Evolutionary conservation across 2,888 invertebrate genomes (phyloP), one percentile per base, ranked within the genome.

Genomic region (Pelosia muscerda): DNA sequence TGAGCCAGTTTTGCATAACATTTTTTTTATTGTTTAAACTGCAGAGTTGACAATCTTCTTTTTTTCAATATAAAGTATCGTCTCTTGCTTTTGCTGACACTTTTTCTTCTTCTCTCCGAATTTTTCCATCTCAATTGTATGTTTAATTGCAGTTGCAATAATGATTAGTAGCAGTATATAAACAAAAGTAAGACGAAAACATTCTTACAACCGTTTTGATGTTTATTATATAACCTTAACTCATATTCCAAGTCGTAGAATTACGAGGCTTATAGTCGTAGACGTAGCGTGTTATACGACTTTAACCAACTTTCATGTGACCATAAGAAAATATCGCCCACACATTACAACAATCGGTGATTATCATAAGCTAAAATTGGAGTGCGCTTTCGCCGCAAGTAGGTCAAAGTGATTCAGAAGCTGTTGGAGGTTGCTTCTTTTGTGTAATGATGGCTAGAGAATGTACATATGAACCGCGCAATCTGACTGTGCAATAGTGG

Each of bases 351-450:
- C 34, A 61, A 15, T 28, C n/a, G 5, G 60, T 56, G 62, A 28
- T 58, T 34, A 25, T 23, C 11, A 62, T 73, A 65, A 25, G 42
- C 49, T 5, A 69, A 57, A 74, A 71, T 77, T 63, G 66, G 57
- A 75, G 55, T 65, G 26, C 54, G 49, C 34, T 9, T 1, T 38
- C 59, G 25, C 58, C 42, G 49, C 25, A 69, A 75, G 56, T 66
- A 23, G 61, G 67, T 34, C 69, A 67, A 66, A 69, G 65, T 65
- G 42, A 61, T 61, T 49, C 19, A 19, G 11, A 11, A 26, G 31
- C 38, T 11, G 13, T 49, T 49, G 10, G 38, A 22, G 25, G 25
- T 19, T 15, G 25, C 19, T 10, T 23, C 11, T 26, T 26, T 26
- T 28, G 49, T 26, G n/a, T 15, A 9, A 19, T 31, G 49, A n/a